Evolutionary conservation across 2,888 invertebrate genomes (phyloP).

Genomic region (Leucozona laternaria): DNA sequence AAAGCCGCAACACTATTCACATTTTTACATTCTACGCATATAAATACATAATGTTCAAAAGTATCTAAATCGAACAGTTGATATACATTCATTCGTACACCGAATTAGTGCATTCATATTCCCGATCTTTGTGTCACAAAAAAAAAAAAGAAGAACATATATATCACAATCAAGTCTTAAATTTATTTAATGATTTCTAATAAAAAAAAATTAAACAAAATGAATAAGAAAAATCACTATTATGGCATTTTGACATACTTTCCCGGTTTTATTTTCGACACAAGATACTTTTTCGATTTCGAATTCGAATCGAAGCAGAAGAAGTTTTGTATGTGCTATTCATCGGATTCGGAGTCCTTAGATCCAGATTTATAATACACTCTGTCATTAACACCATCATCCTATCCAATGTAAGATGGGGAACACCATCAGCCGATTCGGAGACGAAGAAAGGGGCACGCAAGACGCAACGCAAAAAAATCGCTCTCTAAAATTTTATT

Average conservation of each 20-base stretch:
- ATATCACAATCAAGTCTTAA: constrained; percentile 64
- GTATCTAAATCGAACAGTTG: neutral
- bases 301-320: constrained; percentile 11
- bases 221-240: constrained; percentile 51
- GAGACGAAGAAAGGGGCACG: neutral
- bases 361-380: constrained; percentile 21
- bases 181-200: constrained; percentile 70
- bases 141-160: constrained; percentile 32
- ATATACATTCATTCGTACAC: constrained; percentile 4
- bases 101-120: constrained; percentile 43
- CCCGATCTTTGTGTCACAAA: constrained; percentile 1
- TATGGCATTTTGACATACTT: constrained; percentile 72
- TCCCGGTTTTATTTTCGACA: constrained; percentile 69
- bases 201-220: constrained; percentile 63
- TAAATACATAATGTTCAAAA: neutral
- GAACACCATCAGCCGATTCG: neutral
- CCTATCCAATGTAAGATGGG: neutral
- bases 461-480: neutral
- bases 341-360: constrained; percentile 34
- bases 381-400: constrained; percentile 25
- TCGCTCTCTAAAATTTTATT: constrained; percentile 17
- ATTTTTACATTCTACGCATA: neutral
- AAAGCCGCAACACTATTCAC: constrained; percentile 32
- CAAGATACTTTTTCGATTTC: constrained; percentile 14
- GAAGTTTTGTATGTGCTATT: neutral